Percentiles rank a stretch among this genome's conserved stretches.
Evolutionary conservation across 2,888 invertebrate species (phyloP).

Genomic region (Carpatolechia fugitivella): DNA sequence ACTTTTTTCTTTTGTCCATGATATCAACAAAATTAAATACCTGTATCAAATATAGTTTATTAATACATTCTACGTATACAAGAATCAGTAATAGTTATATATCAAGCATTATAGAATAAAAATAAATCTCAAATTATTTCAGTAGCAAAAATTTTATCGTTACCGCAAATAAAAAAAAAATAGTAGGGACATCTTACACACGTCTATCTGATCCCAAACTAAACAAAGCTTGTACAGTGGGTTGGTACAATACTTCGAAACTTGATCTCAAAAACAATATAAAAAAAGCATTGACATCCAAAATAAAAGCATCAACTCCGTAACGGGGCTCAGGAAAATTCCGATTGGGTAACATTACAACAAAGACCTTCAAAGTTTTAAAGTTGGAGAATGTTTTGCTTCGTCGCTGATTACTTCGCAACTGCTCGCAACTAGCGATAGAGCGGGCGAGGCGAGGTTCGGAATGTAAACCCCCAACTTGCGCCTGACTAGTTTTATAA

Average conservation of each 20-base stretch:
- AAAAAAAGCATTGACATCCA: not conserved
- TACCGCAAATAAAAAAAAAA: no score
- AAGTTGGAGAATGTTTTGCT: conserved; percentile 49
- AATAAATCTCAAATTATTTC: no score
- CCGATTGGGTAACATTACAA: conserved; percentile 1
- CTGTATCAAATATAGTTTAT: no score
- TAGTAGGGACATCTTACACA: no score
- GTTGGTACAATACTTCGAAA: no score
- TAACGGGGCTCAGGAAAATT: not conserved
- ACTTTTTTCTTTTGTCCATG: not conserved
- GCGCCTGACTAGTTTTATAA: not conserved
- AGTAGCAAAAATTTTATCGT: no score
- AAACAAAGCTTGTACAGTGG: no score
- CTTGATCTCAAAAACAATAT: not conserved
- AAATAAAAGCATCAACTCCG: not conserved
- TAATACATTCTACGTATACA: no score
- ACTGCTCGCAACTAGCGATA: conserved; percentile 33
- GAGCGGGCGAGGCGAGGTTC: conserved; percentile 33
- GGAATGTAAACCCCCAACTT: conserved; percentile 37
- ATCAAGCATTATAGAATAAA: no score
- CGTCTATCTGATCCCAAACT: no score
- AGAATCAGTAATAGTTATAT: no score
- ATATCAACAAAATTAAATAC: no score
- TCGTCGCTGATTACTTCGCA: conserved; percentile 51
- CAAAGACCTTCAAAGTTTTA: conserved; percentile 31